Conservation (phyloP, 2,888 invertebrate genomes). For the Hemaris fuciformis region DNA sequence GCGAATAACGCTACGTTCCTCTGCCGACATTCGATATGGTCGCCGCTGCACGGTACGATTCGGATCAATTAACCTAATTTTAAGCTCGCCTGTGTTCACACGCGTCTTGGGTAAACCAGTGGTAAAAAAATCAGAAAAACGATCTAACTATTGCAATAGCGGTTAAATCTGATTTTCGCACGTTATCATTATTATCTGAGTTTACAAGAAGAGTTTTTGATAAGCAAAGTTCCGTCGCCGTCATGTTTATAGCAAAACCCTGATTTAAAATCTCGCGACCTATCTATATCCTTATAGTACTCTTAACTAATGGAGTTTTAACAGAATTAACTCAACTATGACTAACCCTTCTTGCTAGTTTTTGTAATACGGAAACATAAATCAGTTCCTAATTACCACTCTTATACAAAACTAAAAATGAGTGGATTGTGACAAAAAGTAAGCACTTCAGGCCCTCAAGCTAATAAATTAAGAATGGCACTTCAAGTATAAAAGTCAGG, state of each 20-base stretch:
- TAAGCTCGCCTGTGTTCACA: neutral
- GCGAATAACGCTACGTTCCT: too few relatives aligned
- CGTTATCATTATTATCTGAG: neutral
- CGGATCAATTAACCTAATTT: neutral
- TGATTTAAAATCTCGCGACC: constrained; percentile 15
- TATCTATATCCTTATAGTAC: too few relatives aligned
- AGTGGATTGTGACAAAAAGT: too few relatives aligned
- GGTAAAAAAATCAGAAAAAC: neutral
- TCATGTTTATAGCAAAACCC: constrained; percentile 5
- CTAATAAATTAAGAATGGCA: too few relatives aligned
- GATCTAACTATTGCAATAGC: neutral
- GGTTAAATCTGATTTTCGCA: neutral
- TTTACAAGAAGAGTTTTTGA: neutral
- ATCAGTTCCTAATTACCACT: too few relatives aligned
- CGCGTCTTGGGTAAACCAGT: neutral
- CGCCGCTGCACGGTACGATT: neutral
- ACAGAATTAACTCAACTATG: too few relatives aligned
- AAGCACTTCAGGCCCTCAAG: too few relatives aligned
- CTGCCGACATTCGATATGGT: neutral
- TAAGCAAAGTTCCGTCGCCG: neutral
- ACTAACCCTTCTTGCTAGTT: too few relatives aligned
- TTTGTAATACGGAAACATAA: too few relatives aligned
- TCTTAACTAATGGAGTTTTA: too few relatives aligned
- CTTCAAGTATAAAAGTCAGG: constrained; percentile 12
- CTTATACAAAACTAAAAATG: too few relatives aligned